These are phyloP conservation scores for Hypanus sabinus DNA, from an alignment of 2,113 vertebrate species.

Conservation along the genomic window DNA sequence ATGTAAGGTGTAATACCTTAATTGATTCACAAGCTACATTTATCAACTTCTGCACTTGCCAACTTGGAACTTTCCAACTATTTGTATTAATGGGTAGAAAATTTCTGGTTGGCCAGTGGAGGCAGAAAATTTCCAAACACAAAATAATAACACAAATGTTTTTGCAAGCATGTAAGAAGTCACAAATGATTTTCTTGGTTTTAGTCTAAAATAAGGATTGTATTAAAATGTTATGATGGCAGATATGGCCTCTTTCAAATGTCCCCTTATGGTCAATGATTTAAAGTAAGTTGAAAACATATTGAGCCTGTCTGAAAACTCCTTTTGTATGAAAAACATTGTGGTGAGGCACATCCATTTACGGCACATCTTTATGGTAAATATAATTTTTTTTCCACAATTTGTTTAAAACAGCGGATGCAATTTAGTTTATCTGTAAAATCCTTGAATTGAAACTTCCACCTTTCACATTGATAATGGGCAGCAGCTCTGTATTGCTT, in stretches of 20 bases:
- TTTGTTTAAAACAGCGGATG: neutral
- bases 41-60: neutral
- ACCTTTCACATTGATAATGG: neutral
- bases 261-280: neutral
- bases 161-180: neutral
- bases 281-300: neutral
- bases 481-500: neutral
- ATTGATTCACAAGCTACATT: neutral
- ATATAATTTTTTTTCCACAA: neutral
- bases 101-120: neutral
- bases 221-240: neutral
- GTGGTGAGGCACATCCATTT: no score
- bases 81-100: neutral
- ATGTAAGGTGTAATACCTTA: no score
- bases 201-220: neutral
- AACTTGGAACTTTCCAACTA: neutral
- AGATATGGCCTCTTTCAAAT: neutral
- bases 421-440: neutral
- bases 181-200: neutral
- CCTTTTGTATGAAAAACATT: neutral
- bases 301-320: neutral
- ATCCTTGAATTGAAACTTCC: neutral
- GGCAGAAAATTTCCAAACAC: conserved; percentile 12
- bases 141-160: neutral
- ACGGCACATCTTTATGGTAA: neutral